Percentiles rank a stretch among this genome's conserved stretches.
These are phyloP conservation scores for Acomys russatus DNA, from an alignment of 2,797 vertebrate species.

Conservation along the genomic window DNA sequence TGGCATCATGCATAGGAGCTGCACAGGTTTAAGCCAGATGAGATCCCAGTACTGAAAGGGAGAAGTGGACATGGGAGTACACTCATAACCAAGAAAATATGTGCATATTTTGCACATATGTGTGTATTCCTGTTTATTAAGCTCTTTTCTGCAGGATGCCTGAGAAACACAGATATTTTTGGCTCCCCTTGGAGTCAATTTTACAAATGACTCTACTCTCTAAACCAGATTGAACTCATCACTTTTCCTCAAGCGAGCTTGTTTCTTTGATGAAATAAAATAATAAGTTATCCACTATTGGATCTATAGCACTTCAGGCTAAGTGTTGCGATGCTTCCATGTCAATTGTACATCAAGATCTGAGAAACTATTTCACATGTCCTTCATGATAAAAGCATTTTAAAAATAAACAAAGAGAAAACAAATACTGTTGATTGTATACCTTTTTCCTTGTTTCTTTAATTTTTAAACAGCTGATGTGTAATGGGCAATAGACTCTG, in stretches of 20 bases:
- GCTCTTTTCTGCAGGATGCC: neutral
- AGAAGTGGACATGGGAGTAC: neutral
- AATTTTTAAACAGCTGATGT: neutral
- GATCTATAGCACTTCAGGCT: neutral
- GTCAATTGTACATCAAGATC: neutral
- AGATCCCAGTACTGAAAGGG: neutral
- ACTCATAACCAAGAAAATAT: neutral
- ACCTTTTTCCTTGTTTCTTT: neutral
- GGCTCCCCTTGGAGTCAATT: neutral
- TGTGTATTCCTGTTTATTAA: no score
- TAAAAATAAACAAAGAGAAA: conserved; percentile 1
- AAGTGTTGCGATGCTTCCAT: neutral
- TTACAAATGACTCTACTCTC: neutral
- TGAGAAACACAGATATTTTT: neutral
- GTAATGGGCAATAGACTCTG: neutral
- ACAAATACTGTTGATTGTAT: neutral
- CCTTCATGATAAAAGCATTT: neutral
- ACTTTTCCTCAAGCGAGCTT: neutral
- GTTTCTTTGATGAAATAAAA: conserved; percentile 8
- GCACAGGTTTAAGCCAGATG: neutral
- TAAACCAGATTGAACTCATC: neutral
- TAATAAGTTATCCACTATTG: neutral
- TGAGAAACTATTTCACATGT: neutral
- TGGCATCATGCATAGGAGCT: neutral
- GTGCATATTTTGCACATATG: neutral